These are phyloP conservation scores for Megastigmus dorsalis DNA, from an alignment of 2,888 invertebrate species.

Conservation along the genomic window DNA sequence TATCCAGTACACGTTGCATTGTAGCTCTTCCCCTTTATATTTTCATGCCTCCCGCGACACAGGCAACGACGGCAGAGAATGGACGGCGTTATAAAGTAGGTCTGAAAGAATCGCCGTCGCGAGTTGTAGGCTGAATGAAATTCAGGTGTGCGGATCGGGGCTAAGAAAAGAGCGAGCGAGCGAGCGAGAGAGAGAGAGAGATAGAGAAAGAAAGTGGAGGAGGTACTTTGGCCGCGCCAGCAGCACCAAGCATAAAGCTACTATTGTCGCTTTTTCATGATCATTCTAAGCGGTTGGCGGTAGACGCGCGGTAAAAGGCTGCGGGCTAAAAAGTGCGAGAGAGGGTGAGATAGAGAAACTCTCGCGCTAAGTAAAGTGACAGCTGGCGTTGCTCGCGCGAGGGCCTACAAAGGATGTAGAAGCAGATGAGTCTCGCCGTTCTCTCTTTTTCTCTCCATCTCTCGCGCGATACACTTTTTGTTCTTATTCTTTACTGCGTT, in stretches of 20 bases:
- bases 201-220: no score
- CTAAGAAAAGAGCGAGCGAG: constrained; percentile 1
- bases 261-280: neutral
- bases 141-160: constrained; percentile 2
- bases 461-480: neutral
- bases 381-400: neutral
- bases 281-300: constrained; percentile 13
- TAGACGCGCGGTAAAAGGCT: neutral
- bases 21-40: constrained; percentile 38
- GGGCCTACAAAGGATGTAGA: neutral
- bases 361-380: constrained; percentile 18
- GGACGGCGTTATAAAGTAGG: constrained; percentile 10
- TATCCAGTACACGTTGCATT: constrained; percentile 2
- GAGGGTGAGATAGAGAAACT: neutral
- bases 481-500: constrained; percentile 5
- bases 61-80: no score
- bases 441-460: neutral
- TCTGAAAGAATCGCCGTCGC: neutral
- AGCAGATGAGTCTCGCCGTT: neutral
- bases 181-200: neutral
- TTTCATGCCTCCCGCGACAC: constrained; percentile 20
- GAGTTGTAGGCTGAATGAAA: constrained; percentile 28
- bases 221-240: neutral
- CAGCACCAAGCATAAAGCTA: constrained; percentile 4
- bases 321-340: neutral